phyloP scores from a whole-genome alignment of 2,888 invertebrate species.

The Dolomedes plantarius region DNA sequence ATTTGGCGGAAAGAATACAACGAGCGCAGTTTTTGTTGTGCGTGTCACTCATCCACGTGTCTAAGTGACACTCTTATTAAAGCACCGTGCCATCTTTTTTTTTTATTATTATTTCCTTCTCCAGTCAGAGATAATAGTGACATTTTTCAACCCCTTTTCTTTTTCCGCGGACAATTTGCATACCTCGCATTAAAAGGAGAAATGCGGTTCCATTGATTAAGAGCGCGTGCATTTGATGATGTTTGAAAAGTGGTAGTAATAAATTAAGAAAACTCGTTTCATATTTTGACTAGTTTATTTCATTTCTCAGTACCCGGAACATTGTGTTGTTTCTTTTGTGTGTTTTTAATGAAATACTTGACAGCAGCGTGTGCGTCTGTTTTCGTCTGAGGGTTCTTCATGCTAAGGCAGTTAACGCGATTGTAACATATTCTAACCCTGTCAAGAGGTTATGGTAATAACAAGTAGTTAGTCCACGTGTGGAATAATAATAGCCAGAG shows the following conservation, averaged over 20 bases:
- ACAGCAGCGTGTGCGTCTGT: not conserved
- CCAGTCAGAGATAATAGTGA: conserved; percentile 10
- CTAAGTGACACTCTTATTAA: conserved; percentile 44
- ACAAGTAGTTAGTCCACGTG: too few relatives aligned
- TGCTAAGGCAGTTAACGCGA: not conserved
- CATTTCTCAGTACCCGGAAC: not conserved
- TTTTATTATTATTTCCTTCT: not conserved
- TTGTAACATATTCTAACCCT: too few relatives aligned
- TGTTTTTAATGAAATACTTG: not conserved
- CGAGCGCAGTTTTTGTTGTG: conserved; percentile 20
- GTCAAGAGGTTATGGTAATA: too few relatives aligned
- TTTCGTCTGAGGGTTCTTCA: too few relatives aligned
- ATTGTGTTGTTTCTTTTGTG: not conserved
- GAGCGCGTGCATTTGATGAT: conserved; percentile 22
- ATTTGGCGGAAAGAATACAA: not conserved
- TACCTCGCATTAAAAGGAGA: conserved; percentile 19
- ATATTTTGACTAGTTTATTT: not conserved
- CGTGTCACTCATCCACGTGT: conserved; percentile 37
- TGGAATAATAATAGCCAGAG: too few relatives aligned
- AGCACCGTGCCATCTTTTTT: not conserved
- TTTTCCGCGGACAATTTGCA: conserved; percentile 15
- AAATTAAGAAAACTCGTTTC: conserved; percentile 23
- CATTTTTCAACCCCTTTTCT: conserved; percentile 34
- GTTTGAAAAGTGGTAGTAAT: conserved; percentile 35
- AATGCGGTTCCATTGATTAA: not conserved